Evolutionary conservation across 1,140 invertebrate species (phyloP).

Genomic region (Drosophila pachea): DNA sequence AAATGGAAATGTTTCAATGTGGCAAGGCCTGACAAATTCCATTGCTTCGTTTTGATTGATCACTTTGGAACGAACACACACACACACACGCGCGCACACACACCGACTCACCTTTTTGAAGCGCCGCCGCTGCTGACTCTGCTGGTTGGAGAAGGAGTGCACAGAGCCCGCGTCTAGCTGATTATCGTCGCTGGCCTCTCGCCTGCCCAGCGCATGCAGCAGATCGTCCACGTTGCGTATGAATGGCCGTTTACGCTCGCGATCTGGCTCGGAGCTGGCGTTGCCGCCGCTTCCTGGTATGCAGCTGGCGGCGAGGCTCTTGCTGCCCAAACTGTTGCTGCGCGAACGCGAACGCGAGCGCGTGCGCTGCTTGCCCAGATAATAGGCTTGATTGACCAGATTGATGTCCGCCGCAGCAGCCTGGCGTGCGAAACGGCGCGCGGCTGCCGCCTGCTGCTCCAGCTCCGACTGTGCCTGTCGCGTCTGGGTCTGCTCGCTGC

Average conservation of each 20-base stretch:
- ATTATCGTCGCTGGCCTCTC: slow-evolving; percentile 35
- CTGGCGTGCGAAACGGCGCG: slow-evolving; percentile 52
- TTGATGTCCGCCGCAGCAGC: slow-evolving; percentile 71
- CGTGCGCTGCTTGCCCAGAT: slow-evolving; percentile 67
- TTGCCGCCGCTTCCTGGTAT: slow-evolving; percentile 43
- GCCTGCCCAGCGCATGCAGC: slow-evolving; percentile 58
- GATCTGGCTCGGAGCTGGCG: slow-evolving; percentile 15
- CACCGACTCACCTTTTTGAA: slow-evolving; percentile 69
- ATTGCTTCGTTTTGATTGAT: slow-evolving; percentile 24
- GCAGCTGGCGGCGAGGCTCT: slow-evolving; percentile 56
- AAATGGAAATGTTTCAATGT: slow-evolving; percentile 37
- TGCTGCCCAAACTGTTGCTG: slow-evolving; percentile 72
- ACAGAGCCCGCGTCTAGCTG: slow-evolving; percentile 55
- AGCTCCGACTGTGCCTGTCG: no score
- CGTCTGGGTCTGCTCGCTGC: slow-evolving; percentile 33
- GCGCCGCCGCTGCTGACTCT: slow-evolving; percentile 53
- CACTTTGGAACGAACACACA: no score
- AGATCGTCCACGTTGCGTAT: slow-evolving; percentile 76
- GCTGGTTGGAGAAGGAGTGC: slow-evolving; percentile 56
- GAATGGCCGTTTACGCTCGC: slow-evolving; percentile 45
- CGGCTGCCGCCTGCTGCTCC: slow-evolving; percentile 38
- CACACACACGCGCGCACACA: no score
- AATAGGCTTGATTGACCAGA: slow-evolving; percentile 74
- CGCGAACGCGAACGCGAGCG: slow-evolving; percentile 65
- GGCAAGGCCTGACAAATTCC: slow-evolving; percentile 38